Conservation (phyloP, 1,140 invertebrate genomes). For the Lethrus apterus region DNA sequence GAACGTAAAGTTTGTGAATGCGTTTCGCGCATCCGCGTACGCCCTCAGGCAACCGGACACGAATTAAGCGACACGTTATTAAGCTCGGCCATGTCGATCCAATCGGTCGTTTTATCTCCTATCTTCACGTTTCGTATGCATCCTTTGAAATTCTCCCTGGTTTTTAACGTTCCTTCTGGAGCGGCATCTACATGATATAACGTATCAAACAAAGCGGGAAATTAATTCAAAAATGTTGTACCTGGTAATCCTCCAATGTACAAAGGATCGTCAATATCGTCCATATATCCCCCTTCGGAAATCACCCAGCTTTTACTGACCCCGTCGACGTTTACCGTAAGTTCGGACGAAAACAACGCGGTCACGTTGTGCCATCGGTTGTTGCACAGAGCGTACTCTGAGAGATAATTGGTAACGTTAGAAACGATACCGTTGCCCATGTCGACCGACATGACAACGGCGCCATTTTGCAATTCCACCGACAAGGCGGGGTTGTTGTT, state of each 20-base stretch:
- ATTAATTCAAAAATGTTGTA: slow-evolving; percentile 37
- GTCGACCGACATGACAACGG: slow-evolving; percentile 64
- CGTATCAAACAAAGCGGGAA: too few species aligned
- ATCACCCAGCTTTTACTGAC: slow-evolving; percentile 40
- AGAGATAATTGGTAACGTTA: slow-evolving; percentile 52
- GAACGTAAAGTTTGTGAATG: too few species aligned
- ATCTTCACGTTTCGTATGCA: slow-evolving; percentile 83
- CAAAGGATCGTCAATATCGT: slow-evolving; percentile 54
- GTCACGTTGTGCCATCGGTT: slow-evolving; percentile 80
- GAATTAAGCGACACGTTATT: slow-evolving; percentile 80
- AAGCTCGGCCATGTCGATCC: slow-evolving; percentile 74
- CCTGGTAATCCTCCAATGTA: slow-evolving; percentile 83
- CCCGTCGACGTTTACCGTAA: slow-evolving; percentile 67
- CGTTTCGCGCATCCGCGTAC: too few species aligned
- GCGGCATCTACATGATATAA: slow-evolving; percentile 50
- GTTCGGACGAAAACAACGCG: slow-evolving; percentile 61
- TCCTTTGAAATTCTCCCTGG: slow-evolving; percentile 78
- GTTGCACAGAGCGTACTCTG: slow-evolving; percentile 67
- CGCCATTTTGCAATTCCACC: slow-evolving; percentile 69
- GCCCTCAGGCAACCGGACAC: slow-evolving; percentile 53
- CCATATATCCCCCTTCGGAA: slow-evolving; percentile 35
- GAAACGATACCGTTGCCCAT: slow-evolving; percentile 56
- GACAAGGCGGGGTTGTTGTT: slow-evolving; percentile 59
- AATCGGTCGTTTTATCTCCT: slow-evolving; percentile 58
- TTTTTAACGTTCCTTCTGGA: slow-evolving; percentile 56